Conservation (phyloP, 1,140 invertebrate species). For the Neuroterus valhalla region DNA sequence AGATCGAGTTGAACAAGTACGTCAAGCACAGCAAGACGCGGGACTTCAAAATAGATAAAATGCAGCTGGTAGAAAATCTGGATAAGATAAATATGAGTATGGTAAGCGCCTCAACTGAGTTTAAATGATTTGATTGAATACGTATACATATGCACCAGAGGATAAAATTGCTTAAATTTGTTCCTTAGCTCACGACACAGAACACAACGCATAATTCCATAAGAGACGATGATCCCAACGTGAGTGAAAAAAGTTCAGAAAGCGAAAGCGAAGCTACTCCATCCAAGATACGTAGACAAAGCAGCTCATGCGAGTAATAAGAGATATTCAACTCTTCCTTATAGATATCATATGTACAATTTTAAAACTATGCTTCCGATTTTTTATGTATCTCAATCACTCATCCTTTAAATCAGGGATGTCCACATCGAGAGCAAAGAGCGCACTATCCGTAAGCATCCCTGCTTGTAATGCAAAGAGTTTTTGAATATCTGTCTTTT, state of each 20-base stretch:
- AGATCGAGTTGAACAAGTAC: slow-evolving; percentile 74
- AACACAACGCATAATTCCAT: slow-evolving; percentile 27
- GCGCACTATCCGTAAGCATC: too few relatives aligned
- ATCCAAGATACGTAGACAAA: background rate
- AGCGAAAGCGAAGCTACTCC: background rate
- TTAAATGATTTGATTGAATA: too few relatives aligned
- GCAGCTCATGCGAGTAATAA: background rate
- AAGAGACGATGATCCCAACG: slow-evolving; percentile 18
- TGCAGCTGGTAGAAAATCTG: slow-evolving; percentile 71
- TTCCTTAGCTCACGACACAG: slow-evolving; percentile 19
- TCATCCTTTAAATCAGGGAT: background rate
- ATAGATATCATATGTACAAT: background rate
- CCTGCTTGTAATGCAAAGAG: too few relatives aligned
- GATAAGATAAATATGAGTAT: slow-evolving; percentile 65
- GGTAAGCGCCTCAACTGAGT: slow-evolving; percentile 50
- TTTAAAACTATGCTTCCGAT: too few relatives aligned
- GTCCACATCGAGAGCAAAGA: too few relatives aligned
- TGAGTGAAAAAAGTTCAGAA: slow-evolving; percentile 16
- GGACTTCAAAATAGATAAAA: slow-evolving; percentile 77
- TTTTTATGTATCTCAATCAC: too few relatives aligned
- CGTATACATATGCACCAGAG: too few relatives aligned
- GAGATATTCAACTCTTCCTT: background rate
- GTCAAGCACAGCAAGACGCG: slow-evolving; percentile 76
- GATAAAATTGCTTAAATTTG: background rate
- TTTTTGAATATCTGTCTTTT: too few relatives aligned